Evolutionary conservation across 2,888 invertebrate species (phyloP).

Genomic region (Phania funesta): DNA sequence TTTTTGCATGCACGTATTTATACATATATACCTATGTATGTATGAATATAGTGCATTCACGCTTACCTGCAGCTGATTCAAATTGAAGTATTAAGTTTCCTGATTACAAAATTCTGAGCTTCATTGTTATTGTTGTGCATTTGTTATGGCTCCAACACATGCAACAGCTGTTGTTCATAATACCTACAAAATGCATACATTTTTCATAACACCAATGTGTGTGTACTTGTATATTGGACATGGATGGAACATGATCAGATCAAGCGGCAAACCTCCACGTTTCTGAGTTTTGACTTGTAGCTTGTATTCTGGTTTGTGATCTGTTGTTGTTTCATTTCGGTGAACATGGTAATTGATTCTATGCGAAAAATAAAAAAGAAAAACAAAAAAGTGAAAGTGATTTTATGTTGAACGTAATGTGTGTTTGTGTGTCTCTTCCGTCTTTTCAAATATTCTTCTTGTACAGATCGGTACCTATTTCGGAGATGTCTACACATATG

Average conservation of each 20-base stretch:
- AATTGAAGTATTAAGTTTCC: constrained; percentile 63
- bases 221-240: constrained; percentile 6
- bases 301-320: constrained; percentile 53
- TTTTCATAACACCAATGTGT: not conserved
- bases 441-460: not conserved
- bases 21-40: not conserved
- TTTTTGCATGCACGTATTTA: not conserved
- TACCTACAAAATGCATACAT: not conserved
- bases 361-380: constrained; percentile 51
- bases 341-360: constrained; percentile 63
- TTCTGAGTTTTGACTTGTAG: constrained; percentile 39
- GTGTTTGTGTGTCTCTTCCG: constrained; percentile 42
- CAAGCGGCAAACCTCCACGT: constrained; percentile 39
- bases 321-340: constrained; percentile 6
- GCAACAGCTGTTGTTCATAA: constrained; percentile 68
- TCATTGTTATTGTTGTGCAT: constrained; percentile 35
- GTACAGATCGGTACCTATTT: constrained; percentile 16
- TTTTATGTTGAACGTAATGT: constrained; percentile 23
- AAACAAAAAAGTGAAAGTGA: constrained; percentile 64
- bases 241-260: constrained; percentile 34
- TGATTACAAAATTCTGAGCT: constrained; percentile 64
- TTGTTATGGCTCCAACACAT: constrained; percentile 60
- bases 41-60: not conserved
- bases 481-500: too few species aligned
- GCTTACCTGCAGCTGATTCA: constrained; percentile 49